Conservation (phyloP, 2,113 vertebrate species). For the Cygnus buccinator region DNA sequence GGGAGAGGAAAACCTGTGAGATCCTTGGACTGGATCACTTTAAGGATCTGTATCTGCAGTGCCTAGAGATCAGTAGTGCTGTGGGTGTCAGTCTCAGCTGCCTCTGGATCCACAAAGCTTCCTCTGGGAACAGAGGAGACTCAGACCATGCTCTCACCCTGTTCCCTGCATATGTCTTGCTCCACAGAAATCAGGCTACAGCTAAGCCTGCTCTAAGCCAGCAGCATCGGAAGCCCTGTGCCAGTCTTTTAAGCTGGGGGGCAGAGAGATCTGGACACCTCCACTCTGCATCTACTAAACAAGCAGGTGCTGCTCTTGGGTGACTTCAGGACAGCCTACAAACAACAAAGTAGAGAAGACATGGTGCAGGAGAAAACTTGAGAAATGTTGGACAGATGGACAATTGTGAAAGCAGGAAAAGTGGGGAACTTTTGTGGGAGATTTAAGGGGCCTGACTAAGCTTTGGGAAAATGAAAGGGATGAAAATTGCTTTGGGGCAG, state of each 20-base stretch:
- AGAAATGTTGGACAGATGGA: not conserved
- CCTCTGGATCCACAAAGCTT: not conserved
- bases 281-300: not conserved
- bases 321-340: not conserved
- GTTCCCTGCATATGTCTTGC: not conserved
- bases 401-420: not conserved
- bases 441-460: not conserved
- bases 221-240: not conserved
- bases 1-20: not conserved
- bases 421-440: not conserved
- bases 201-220: not conserved
- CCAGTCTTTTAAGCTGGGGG: not conserved
- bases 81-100: not conserved
- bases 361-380: not conserved
- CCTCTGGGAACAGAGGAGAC: not conserved
- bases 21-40: not conserved
- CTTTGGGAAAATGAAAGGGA: not conserved
- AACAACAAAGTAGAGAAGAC: not conserved
- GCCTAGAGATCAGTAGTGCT: not conserved
- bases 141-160: not conserved
- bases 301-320: not conserved
- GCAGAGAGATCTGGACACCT: not conserved
- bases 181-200: not conserved
- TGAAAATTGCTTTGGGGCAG: not conserved
- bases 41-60: not conserved